These are phyloP conservation scores for Actinopyga echinites DNA, from an alignment of 53 echinoderm and acorn worm species.

Conservation along the genomic window DNA sequence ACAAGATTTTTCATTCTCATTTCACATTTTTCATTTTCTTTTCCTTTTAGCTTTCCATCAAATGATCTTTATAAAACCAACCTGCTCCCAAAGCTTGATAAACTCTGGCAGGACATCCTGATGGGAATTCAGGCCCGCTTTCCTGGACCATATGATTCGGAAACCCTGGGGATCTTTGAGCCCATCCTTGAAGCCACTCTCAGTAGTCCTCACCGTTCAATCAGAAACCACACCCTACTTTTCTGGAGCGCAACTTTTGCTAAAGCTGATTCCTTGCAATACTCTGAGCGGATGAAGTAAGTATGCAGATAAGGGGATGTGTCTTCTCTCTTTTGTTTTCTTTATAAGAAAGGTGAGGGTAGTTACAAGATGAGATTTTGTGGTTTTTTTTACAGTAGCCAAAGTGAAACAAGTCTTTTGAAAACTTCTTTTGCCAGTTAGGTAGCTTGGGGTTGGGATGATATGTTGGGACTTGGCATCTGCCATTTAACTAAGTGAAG, in stretches of 20 bases:
- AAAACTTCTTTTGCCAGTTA: too few relatives aligned
- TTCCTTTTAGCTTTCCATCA: conserved; percentile 48
- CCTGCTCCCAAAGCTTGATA: conserved; percentile 79
- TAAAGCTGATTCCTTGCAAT: conserved; percentile 62
- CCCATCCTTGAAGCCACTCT: conserved; percentile 75
- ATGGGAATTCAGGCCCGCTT: conserved; percentile 82
- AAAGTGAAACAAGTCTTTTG: too few relatives aligned
- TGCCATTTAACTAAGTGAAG: too few relatives aligned
- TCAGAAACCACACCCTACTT: conserved; percentile 74
- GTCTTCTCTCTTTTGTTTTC: too few relatives aligned
- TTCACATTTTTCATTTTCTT: not conserved
- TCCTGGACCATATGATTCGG: conserved; percentile 65
- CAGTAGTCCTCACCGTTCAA: conserved; percentile 60
- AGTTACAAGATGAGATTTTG: too few relatives aligned
- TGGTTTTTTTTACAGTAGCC: too few relatives aligned
- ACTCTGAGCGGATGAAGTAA: conserved; percentile 78
- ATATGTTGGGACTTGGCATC: too few relatives aligned
- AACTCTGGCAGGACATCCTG: conserved; percentile 79
- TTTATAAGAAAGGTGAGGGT: too few relatives aligned
- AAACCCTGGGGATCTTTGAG: conserved; percentile 61
- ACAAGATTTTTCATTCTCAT: not conserved
- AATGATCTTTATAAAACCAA: conserved; percentile 34
- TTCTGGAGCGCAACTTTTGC: conserved; percentile 96
- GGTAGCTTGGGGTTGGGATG: too few relatives aligned
- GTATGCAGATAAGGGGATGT: not conserved